Base-by-base conservation (phyloP, 1,140 invertebrate genomes). In the Drosophila athabasca region DNA sequence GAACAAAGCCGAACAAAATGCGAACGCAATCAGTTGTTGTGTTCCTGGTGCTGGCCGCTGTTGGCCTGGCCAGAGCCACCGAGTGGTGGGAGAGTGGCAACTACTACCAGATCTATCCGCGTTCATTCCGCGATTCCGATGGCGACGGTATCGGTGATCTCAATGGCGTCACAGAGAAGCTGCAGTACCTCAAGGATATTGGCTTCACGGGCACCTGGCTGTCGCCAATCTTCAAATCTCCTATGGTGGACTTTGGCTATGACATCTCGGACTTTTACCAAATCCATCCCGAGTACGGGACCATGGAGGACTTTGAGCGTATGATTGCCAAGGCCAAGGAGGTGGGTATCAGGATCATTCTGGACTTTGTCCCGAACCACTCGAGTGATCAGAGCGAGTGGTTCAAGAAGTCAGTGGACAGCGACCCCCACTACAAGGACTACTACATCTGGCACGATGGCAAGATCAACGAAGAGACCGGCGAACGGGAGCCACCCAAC, bases 81-180 rank as follows among this genome's bases (percentile, higher is more conserved):
- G 73, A 95, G 72, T 97, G 96, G 96, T 97, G 95, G 94, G 93
- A 95, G 76, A 94, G 93, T 9, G 94, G 94, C 0, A 92, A 84
- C 52, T 94, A 96, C 61, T 97, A 97, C 90, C 95, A 97, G 88
- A 94, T 97, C 24, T 96, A 96, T 84, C 95, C 95, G 0, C 92
- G 95, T 31, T 96, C 95, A 24, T 96, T 97, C 83, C 93, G 93
- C 54, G 96, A 97, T 85, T 93, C 93, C 9, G 91, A 96, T 84
- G 94, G 93, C 1, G 95, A 96, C 91, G 96, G 96, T 4, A 92
- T 95, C 46, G 96, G 96, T 1, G 96, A 97, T 92, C 79, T 97
- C 6, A 91, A 91, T 58, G 91, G 90, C n/a, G 93, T 94, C 9
- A 93, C 92, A 3, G 90, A 92, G 59, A 92, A 94, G 53, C 60